phyloP scores from a whole-genome alignment of 2,797 vertebrate genomes.

The Glyptemys insculpta region DNA sequence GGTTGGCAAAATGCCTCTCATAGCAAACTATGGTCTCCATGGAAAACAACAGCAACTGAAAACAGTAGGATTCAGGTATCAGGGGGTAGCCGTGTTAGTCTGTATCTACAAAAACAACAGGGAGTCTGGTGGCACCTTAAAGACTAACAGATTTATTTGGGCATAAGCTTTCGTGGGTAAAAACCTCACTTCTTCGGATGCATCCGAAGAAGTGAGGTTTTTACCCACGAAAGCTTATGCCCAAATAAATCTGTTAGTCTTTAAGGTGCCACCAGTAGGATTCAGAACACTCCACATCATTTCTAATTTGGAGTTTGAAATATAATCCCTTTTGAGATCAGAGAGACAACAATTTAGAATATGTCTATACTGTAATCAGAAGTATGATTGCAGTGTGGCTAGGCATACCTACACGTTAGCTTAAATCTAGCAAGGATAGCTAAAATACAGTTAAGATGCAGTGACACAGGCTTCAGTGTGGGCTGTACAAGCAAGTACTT shows the following conservation, averaged over 20 bases:
- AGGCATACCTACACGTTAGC: neutral
- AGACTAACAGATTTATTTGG: too few species aligned
- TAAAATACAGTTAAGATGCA: neutral
- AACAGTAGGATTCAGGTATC: neutral
- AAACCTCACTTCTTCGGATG: too few species aligned
- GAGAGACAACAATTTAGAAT: neutral
- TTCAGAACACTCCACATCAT: neutral
- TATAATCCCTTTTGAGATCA: neutral
- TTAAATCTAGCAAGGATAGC: neutral
- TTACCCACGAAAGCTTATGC: too few species aligned
- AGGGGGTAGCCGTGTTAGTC: too few species aligned
- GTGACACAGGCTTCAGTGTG: neutral
- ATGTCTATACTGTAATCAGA: neutral
- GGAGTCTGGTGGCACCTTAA: too few species aligned
- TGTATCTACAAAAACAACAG: too few species aligned
- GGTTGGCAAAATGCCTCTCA: neutral
- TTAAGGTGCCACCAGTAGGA: neutral
- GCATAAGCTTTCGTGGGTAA: too few species aligned
- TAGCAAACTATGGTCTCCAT: neutral
- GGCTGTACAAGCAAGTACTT: neutral
- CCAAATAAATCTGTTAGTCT: too few species aligned
- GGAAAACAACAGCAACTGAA: neutral
- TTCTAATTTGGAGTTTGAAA: constrained; percentile 30
- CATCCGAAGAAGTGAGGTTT: too few species aligned
- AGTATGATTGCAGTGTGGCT: neutral